Evolutionary conservation across 2,888 invertebrate genomes (phyloP), one percentile per base, ranked within the genome.

Genomic region (Lapara coniferarum): DNA sequence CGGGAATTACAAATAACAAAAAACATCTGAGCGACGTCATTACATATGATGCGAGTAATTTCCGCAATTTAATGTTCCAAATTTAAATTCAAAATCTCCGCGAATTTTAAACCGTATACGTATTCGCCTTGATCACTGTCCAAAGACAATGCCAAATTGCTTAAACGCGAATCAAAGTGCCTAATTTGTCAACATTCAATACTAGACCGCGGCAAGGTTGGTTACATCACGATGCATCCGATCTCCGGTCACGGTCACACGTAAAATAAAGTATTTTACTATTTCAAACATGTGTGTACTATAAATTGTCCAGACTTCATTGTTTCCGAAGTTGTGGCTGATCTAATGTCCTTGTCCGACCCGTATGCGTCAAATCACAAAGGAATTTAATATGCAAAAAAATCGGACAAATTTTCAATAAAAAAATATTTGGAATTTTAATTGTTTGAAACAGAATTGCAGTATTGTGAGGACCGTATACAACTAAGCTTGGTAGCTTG

Each of bases 221-320:
- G 71, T 84, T 79, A 79, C 81, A 76, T 85, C 82, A 84, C 72
- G 77, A 52, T 68, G 69, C 71, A 73, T 78, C 75, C 51, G 66
- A 69, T 59, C 71, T 70, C 72, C 68, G 73, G 74, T 78, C 81
- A 85, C 75, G 85, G 85, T 78, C 80, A 70, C 25, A 49, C 52
- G 73, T 71, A 72, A 77, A 74, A 71, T 71, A 71, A 67, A 70
- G 52, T 69, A 72, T 70, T 77, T 77, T 66, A 68, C 66, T 66
- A 81, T 76, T 77, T 66, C 69, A 71, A 73, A 51, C 82, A 73
- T 76, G 79, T 77, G 73, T 68, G 70, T 78, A 70, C 67, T 69
- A 79, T 80, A 71, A 74, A 74, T 75, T 71, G 57, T 70, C 63
- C 71, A 37, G n/a, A 66, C n/a, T 70, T 63, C 67, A 69, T 72